phyloP scores from a whole-genome alignment of 1,140 invertebrate genomes.

The Ceratitis capitata region DNA sequence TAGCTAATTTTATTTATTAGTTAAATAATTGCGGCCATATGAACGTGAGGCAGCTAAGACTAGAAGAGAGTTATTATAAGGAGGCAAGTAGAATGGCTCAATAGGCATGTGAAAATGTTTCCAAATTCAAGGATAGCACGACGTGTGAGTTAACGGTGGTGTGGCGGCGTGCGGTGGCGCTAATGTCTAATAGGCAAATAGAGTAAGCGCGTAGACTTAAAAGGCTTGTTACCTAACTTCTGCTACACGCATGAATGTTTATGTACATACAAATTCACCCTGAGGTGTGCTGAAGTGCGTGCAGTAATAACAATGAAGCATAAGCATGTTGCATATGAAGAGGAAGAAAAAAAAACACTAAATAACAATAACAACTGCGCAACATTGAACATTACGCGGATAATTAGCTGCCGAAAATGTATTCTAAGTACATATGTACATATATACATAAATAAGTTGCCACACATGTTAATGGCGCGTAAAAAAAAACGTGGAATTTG shows the following conservation, averaged over 20 bases:
- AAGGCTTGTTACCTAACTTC: constrained; percentile 3
- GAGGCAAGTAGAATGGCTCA: not conserved
- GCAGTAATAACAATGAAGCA: not conserved
- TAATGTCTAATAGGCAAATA: too few relatives aligned
- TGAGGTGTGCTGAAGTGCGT: not conserved
- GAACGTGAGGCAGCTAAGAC: too few relatives aligned
- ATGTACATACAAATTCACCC: not conserved
- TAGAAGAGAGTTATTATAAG: too few relatives aligned
- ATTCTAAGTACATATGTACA: not conserved
- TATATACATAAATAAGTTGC: constrained; percentile 58
- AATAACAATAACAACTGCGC: constrained; percentile 28
- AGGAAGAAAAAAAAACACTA: not conserved
- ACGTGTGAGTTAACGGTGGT: not conserved
- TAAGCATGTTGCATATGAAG: not conserved
- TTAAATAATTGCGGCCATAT: not conserved
- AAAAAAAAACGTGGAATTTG: not conserved
- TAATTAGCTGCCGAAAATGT: constrained; percentile 64
- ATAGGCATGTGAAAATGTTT: not conserved
- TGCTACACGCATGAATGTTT: not conserved
- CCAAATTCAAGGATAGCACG: not conserved
- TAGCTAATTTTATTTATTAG: constrained; percentile 43
- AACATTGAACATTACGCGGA: constrained; percentile 50
- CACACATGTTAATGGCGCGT: constrained; percentile 53
- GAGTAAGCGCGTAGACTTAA: not conserved
- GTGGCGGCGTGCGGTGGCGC: not conserved